A percentile compares a stretch with the other conserved stretches of the same genome.
These are phyloP conservation scores for Climacteris rufus DNA, from an alignment of 2,113 vertebrate species.

Conservation along the genomic window DNA sequence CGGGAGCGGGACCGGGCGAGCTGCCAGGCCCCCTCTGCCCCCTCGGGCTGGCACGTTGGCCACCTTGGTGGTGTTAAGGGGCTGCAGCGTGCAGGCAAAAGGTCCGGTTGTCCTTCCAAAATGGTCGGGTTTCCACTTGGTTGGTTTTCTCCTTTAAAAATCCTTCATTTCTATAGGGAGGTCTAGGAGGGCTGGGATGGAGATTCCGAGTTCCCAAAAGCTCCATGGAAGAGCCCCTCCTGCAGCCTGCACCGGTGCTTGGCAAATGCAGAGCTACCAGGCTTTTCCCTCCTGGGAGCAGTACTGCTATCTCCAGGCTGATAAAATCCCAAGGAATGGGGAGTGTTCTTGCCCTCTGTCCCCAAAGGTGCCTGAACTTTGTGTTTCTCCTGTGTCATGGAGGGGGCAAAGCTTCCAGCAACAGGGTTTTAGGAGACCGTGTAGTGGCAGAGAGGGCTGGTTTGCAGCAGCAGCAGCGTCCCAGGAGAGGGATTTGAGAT, in stretches of 20 bases:
- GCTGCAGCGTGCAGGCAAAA: accelerated
- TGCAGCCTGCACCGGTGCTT: background rate
- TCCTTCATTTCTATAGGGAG: background rate
- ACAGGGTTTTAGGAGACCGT: background rate
- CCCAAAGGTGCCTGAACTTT: background rate
- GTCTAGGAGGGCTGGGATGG: background rate
- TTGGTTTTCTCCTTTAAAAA: background rate
- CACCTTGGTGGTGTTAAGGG: background rate
- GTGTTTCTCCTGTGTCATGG: background rate
- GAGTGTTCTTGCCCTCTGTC: background rate
- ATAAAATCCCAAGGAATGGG: background rate
- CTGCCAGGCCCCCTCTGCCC: background rate
- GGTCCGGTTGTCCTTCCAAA: background rate
- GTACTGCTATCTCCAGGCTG: background rate
- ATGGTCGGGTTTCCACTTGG: background rate
- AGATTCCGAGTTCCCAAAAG: background rate
- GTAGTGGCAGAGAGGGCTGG: background rate
- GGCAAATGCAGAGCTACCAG: background rate
- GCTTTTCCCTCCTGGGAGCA: background rate
- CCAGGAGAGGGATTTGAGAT: accelerated
- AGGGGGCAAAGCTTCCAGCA: background rate
- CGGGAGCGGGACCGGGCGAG: background rate
- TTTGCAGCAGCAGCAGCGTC: accelerated
- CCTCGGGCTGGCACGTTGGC: background rate
- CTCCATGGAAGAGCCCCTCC: background rate